Base-by-base conservation (phyloP, 2,888 invertebrate species). In the Leptothorax acervorum region DNA sequence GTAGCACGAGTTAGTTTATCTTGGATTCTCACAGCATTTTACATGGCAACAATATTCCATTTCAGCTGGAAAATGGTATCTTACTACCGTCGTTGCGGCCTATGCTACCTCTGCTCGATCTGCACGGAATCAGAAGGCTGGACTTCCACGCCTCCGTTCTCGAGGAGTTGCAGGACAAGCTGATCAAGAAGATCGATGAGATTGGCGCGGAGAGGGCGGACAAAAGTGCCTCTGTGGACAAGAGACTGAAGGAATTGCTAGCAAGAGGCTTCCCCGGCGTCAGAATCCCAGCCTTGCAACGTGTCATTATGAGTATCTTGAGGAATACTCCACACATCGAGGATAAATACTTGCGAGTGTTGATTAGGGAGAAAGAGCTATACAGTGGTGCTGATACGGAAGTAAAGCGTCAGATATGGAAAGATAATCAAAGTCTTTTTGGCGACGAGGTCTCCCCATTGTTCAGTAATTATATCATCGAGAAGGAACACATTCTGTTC, bases 381-480 rank as follows among this genome's bases (percentile, higher is more conserved):
- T 99, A 99, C 94, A 97, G 97, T 90, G 99, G 98, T 91, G 99
- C 99, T 11, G 98, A 99, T 88, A 99, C 99, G 0, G 99, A 99
- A 95, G 99, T 99, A 0, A 99, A 99, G 94, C 96, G 99, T 62
- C 99, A 99, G 94, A 99, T 99, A 91, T 99, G 99, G 99, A 98
- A 99, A 92, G 99, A 99, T 92, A 99, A 99, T 95, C 99, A 99
- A 94, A 98, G 98, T 1, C 95, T 99, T 45, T 99, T 99, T 95
- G 99, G 99, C 23, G 99, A 99, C 95, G 99, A 99, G 96, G 99
- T 99, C 0, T 99, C 99, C 0, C 99, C 99, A 0, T 95, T 99
- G 48, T 96, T 99, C 45, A 98, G 98, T 91, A 98, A 98, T 93
- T 99, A 99, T 92, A 99, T 98, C 62, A 97, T 98, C 89, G 99